Percentiles rank a stretch among this genome's conserved stretches.
Conservation (phyloP, 2,888 invertebrate species). For the Conomelus anceps region DNA sequence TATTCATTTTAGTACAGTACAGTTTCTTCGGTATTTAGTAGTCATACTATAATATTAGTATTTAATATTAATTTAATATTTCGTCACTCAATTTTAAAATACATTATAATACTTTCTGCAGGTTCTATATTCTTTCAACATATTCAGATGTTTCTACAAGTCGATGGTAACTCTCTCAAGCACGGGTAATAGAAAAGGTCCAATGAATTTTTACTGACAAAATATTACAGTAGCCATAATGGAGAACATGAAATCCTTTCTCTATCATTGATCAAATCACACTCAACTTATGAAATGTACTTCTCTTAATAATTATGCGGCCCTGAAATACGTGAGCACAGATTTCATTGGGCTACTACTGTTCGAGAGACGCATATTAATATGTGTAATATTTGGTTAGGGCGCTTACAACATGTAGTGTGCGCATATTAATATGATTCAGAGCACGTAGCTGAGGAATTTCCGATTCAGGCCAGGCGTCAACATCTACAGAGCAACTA, state of each 20-base stretch:
- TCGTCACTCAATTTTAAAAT: no score
- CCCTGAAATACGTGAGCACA: not conserved
- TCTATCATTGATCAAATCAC: not conserved
- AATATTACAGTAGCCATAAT: not conserved
- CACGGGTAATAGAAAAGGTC: no score
- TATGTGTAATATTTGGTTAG: not conserved
- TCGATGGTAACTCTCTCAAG: no score
- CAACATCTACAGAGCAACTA: not conserved
- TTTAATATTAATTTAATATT: no score
- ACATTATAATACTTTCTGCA: no score
- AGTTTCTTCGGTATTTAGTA: no score
- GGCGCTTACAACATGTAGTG: not conserved
- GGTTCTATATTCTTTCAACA: no score
- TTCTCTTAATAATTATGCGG: not conserved
- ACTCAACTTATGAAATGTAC: not conserved
- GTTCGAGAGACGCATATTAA: not conserved
- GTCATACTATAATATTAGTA: no score
- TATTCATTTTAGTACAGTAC: no score
- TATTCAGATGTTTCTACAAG: no score
- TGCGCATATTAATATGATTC: not conserved
- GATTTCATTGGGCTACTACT: not conserved
- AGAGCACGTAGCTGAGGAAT: not conserved
- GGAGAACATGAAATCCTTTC: not conserved
- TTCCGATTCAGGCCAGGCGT: not conserved
- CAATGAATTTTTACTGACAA: no score